Evolutionary conservation across 2,113 vertebrate species (phyloP).

Genomic region (Cyprinodon variegatus): DNA sequence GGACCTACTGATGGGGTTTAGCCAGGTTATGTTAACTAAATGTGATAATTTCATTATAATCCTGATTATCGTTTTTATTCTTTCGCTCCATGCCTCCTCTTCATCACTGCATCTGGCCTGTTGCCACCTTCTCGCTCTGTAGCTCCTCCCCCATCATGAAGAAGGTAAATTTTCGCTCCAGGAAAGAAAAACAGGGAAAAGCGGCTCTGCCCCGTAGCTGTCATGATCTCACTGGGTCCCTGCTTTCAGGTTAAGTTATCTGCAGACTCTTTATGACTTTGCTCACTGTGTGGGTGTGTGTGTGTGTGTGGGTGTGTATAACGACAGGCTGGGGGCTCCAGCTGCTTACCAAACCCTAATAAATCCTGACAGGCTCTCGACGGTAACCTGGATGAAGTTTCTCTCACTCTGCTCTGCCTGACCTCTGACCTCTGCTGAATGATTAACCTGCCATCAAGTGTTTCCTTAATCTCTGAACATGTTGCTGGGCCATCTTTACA

Average conservation of each 20-base stretch:
- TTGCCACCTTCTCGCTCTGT: not conserved
- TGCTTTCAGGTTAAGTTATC: conserved; percentile 61
- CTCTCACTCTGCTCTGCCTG: conserved; percentile 47
- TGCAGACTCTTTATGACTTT: conserved; percentile 62
- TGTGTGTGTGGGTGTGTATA: conserved; percentile 49
- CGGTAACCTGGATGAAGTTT: conserved; percentile 66
- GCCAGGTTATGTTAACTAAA: no score
- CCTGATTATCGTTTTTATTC: not conserved
- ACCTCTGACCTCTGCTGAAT: conserved; percentile 30
- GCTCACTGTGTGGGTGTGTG: conserved; percentile 19
- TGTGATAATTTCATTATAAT: no score
- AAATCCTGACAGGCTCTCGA: conserved; percentile 67
- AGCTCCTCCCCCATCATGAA: not conserved
- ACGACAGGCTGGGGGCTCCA: conserved; percentile 45
- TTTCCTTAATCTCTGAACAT: conserved; percentile 45
- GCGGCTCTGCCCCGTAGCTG: conserved; percentile 55
- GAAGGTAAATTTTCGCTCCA: conserved; percentile 49
- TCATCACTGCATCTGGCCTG: not conserved
- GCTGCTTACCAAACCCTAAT: conserved; percentile 55
- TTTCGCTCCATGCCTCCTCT: not conserved
- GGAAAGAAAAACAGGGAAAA: conserved; percentile 62
- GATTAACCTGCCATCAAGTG: conserved; percentile 67
- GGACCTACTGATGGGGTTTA: no score
- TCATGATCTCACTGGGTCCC: conserved; percentile 68
- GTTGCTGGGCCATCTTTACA: not conserved